phyloP scores from a whole-genome alignment of 1,140 invertebrate species.

The Bradysia coprophila region DNA sequence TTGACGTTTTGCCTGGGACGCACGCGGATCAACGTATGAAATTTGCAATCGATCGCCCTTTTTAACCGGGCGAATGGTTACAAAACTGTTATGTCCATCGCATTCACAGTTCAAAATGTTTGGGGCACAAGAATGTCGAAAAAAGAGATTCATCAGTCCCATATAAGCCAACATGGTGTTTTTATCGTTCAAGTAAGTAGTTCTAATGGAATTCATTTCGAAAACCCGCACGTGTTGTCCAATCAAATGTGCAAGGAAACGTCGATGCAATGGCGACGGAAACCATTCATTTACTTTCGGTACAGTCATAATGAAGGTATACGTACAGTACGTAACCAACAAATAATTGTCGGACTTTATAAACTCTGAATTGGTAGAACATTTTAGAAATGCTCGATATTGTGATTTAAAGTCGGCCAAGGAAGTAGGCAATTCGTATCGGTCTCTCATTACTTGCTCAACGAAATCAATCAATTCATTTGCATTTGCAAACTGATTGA shows the following conservation, averaged over 20 bases:
- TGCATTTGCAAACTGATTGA: slow-evolving; percentile 24
- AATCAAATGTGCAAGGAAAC: neutral
- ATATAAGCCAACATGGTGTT: neutral
- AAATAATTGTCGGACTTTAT: neutral
- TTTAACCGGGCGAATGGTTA: neutral
- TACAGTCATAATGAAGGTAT: slow-evolving; percentile 18
- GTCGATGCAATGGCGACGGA: neutral
- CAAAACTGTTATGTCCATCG: neutral
- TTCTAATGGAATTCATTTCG: neutral
- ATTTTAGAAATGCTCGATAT: neutral
- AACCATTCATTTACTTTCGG: slow-evolving; percentile 9
- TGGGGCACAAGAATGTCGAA: slow-evolving; percentile 17
- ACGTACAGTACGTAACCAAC: slow-evolving; percentile 5
- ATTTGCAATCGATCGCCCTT: slow-evolving; percentile 1
- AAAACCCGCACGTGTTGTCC: neutral
- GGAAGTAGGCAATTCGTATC: slow-evolving; percentile 28
- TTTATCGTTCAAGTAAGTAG: neutral
- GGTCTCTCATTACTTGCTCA: slow-evolving; percentile 18
- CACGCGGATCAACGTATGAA: neutral
- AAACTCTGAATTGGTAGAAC: neutral
- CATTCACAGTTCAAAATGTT: neutral
- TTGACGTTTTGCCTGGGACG: neutral
- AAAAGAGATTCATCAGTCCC: neutral
- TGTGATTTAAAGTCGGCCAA: slow-evolving; percentile 7
- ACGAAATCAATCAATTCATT: slow-evolving; percentile 22